Evolutionary conservation across 1,140 invertebrate species (phyloP), one percentile per base, ranked within the genome.

Genomic region (Onthophagus taurus): DNA sequence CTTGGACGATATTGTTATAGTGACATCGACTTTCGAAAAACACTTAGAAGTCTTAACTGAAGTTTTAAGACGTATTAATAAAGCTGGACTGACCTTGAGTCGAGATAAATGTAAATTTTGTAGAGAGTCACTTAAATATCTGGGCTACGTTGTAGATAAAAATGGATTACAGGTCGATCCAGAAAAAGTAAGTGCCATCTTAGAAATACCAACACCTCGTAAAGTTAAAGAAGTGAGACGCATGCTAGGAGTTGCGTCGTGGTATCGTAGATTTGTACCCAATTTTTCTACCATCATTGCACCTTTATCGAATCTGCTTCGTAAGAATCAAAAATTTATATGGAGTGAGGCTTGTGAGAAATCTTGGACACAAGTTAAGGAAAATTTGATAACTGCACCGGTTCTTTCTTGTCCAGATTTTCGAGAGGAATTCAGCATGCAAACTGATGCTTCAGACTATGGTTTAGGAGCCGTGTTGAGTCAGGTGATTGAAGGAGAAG

Each of bases 61-160:
- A 33, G 49, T 55, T n/a, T 34, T 57, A 1, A 3, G 29, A 6
- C 18, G 51, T 13, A n/a, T 34, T n/a, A 6, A 34, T 9, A 14
- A 7, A 8, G 31, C 31, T 6, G 31, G 31, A n/a, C 8, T 34
- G 6, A 34, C 31, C 13, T 7, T 34, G 7, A 34, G 13, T 34
- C 31, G 13, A 14, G 31, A 34, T 7, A 34, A 34, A 34, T 34
- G 31, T 14, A 9, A 34, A 16, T 34, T 34, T 34, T 9, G 9
- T 9, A 34, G 9, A 34, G 31, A 34, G 31, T 6, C 6, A 34
- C 31, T 65, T 2, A 55, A 57, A 20, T 66, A 64, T 31, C 52
- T 72, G 8, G 70, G 68, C 0, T 63, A 68, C 47, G 31, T 63
- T 0, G 58, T 71, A 4, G 39, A 55, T 8, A 42, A 33, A 13